These are phyloP conservation scores for Pitangus sulphuratus DNA, from an alignment of 2,797 vertebrate species.

Conservation along the genomic window DNA sequence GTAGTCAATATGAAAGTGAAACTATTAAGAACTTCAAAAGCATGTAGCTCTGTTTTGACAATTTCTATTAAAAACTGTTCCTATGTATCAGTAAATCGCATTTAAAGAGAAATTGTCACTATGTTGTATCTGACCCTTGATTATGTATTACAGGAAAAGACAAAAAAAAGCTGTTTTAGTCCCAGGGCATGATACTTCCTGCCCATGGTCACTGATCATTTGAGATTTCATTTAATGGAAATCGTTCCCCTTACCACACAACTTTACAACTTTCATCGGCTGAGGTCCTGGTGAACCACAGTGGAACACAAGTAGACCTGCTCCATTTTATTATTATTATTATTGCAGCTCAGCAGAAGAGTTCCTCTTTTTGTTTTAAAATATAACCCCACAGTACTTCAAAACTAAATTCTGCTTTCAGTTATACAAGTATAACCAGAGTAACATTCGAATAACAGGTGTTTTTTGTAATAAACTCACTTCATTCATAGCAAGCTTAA, in stretches of 20 bases:
- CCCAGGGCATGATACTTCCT: not conserved
- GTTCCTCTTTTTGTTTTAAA: not conserved
- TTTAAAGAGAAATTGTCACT: not conserved
- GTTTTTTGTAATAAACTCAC: not conserved
- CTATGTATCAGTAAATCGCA: not conserved
- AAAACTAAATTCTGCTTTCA: not conserved
- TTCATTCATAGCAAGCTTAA: not conserved
- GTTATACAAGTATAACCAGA: not conserved
- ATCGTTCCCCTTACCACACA: not conserved
- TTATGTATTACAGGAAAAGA: not conserved
- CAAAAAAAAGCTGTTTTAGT: not conserved
- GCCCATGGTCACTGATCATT: not conserved
- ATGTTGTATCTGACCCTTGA: not conserved
- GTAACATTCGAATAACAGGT: not conserved
- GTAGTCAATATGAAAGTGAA: constrained; percentile 1
- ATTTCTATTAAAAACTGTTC: not conserved
- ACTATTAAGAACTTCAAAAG: not conserved
- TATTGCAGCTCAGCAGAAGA: not conserved
- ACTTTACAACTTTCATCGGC: fast-evolving
- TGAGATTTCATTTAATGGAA: not conserved
- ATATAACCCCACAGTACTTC: not conserved
- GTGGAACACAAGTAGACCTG: not conserved
- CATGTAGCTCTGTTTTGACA: not conserved
- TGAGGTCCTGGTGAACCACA: not conserved
- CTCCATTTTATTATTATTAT: not conserved